Percentiles rank a stretch among this genome's conserved stretches.
These are phyloP conservation scores for Brachyalestes nurse DNA, from an alignment of 2,797 vertebrate species.

Conservation along the genomic window DNA sequence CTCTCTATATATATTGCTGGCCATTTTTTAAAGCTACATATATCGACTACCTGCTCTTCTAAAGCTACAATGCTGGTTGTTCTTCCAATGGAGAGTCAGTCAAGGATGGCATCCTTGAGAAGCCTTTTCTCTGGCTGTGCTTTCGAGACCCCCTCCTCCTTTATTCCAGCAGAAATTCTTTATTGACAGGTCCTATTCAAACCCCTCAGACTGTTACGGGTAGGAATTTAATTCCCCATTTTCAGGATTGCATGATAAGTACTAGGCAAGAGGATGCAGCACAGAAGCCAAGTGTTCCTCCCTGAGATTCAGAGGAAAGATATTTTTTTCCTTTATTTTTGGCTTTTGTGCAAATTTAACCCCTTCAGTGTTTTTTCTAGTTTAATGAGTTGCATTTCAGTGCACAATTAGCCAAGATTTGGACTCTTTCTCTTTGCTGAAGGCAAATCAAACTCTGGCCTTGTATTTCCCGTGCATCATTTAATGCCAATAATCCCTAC, in stretches of 20 bases:
- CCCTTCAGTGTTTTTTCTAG: neutral
- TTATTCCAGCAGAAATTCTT: constrained; percentile 87
- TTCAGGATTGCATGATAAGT: constrained; percentile 78
- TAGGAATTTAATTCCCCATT: constrained; percentile 85
- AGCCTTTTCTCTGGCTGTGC: constrained; percentile 82
- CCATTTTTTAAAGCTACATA: constrained; percentile 61
- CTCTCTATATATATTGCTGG: constrained; percentile 46
- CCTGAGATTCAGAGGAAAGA: neutral
- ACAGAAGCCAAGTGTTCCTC: neutral
- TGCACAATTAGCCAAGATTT: constrained; percentile 36
- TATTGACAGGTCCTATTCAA: constrained; percentile 93
- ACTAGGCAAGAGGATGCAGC: constrained; percentile 58
- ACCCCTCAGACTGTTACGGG: constrained; percentile 82
- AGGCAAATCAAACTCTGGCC: constrained; percentile 10
- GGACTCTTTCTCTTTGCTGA: neutral
- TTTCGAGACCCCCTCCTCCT: constrained; percentile 72
- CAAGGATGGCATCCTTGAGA: constrained; percentile 88
- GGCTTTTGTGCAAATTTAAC: constrained; percentile 23
- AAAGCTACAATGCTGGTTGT: constrained; percentile 79
- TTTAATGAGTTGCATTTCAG: constrained; percentile 50
- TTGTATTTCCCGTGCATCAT: neutral
- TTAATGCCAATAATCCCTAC: constrained; percentile 18
- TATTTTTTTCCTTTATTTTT: constrained; percentile 26
- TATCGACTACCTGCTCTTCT: constrained; percentile 74
- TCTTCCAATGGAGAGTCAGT: constrained; percentile 93